These are phyloP conservation scores for Strigops habroptila DNA, from an alignment of 2,113 vertebrate species.

Conservation along the genomic window DNA sequence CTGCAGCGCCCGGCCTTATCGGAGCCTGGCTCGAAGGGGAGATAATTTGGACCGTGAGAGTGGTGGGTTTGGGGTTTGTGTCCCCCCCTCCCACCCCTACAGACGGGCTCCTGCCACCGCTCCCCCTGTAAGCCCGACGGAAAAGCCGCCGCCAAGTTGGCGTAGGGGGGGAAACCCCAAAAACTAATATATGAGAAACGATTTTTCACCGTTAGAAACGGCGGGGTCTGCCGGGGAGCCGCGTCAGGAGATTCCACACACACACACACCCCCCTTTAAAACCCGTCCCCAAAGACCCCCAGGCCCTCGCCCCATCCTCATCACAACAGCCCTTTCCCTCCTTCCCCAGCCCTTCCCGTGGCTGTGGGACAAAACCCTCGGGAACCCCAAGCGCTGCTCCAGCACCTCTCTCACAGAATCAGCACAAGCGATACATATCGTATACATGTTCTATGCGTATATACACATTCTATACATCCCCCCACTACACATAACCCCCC, in stretches of 20 bases:
- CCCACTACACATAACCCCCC: neutral
- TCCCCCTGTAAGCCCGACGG: no score
- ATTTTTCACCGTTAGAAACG: neutral
- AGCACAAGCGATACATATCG: fast-evolving
- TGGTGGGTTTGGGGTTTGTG: neutral
- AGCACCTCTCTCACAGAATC: neutral
- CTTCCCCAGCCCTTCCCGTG: neutral
- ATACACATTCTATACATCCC: neutral
- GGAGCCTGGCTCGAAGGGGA: neutral
- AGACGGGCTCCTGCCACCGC: neutral
- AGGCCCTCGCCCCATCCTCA: neutral
- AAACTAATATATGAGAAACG: fast-evolving
- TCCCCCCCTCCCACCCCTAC: neutral
- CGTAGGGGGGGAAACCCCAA: fast-evolving
- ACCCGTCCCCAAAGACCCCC: neutral
- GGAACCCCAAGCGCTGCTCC: neutral
- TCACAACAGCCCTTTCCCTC: neutral
- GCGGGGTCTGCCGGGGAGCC: neutral
- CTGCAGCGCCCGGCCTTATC: constrained; percentile 43
- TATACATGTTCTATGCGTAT: fast-evolving
- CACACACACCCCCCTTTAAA: neutral
- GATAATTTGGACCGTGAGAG: constrained; percentile 40
- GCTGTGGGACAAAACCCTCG: neutral
- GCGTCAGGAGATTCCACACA: no score
- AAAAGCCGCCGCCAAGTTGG: neutral